These are phyloP conservation scores for Drosophila robusta DNA, from an alignment of 2,888 invertebrate species.

Conservation along the genomic window DNA sequence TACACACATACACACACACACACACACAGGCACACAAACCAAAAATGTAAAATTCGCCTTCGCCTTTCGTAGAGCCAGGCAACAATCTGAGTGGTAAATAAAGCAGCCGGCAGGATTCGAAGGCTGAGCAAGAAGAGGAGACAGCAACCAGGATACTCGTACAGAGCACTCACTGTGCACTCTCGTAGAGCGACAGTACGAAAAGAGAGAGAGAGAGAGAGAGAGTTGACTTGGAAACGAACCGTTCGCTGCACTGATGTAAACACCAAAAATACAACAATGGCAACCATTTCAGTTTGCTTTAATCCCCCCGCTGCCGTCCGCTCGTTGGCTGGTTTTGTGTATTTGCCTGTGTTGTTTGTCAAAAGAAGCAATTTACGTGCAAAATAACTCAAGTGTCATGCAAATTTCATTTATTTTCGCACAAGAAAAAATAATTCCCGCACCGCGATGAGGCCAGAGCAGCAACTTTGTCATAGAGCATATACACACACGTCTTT, in stretches of 20 bases:
- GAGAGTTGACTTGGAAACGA: conserved; percentile 61
- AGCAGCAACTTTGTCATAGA: conserved; percentile 66
- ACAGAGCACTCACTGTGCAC: conserved; percentile 33
- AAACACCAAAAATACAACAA: conserved; percentile 81
- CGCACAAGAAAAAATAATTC: conserved; percentile 79
- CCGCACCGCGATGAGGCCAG: conserved; percentile 58
- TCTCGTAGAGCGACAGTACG: conserved; percentile 25
- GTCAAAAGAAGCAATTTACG: conserved; percentile 84
- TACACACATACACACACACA: conserved; percentile 5
- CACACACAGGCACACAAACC: conserved; percentile 49
- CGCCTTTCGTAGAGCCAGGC: conserved; percentile 54
- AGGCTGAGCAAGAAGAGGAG: conserved; percentile 3
- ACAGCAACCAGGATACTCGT: conserved; percentile 23
- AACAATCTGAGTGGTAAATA: conserved; percentile 65
- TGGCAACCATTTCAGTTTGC: conserved; percentile 72
- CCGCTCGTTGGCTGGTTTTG: conserved; percentile 55
- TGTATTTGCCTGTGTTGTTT: conserved; percentile 79
- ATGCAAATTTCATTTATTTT: conserved; percentile 83
- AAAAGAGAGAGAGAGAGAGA: conserved; percentile 4
- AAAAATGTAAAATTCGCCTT: conserved; percentile 77
- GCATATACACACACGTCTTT: conserved; percentile 30
- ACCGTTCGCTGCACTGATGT: conserved; percentile 70
- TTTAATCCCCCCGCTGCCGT: conserved; percentile 25
- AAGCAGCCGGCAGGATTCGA: conserved; percentile 31
- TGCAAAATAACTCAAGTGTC: conserved; percentile 85